Conservation (phyloP, 2,113 vertebrate genomes). For the Brienomyrus longianalis region DNA sequence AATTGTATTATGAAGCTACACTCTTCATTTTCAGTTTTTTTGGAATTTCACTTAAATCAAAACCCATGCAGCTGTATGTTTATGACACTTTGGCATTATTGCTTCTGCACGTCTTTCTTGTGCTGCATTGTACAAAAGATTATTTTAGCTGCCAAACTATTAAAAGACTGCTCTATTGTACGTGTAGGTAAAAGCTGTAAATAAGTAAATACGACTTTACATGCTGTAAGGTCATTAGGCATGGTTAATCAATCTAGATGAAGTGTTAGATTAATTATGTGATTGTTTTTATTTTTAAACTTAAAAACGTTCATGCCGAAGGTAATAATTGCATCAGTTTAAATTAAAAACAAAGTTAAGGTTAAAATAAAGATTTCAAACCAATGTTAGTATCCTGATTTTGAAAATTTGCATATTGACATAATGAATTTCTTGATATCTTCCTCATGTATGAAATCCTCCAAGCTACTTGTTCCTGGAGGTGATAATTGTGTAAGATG, state of each 20-base stretch:
- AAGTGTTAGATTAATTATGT: conserved; percentile 1
- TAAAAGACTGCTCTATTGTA: neutral
- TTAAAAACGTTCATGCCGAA: neutral
- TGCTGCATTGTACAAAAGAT: neutral
- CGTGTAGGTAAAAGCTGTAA: neutral
- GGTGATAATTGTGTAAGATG: neutral
- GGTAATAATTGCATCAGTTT: neutral
- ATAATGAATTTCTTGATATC: neutral
- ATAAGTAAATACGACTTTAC: neutral
- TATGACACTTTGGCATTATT: neutral
- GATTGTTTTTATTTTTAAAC: neutral
- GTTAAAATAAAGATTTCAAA: neutral
- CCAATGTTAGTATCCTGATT: neutral
- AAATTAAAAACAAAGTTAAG: neutral
- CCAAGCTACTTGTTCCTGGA: neutral
- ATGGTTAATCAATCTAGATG: neutral
- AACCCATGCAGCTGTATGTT: neutral
- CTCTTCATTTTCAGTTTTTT: neutral
- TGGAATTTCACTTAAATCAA: neutral
- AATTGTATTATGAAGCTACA: neutral
- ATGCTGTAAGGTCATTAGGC: neutral
- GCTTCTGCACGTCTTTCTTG: neutral
- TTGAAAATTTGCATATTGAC: neutral
- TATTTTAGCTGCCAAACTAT: neutral
- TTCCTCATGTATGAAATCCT: neutral